Evolutionary conservation across 2,797 vertebrate genomes (phyloP).

Genomic region (Rousettus madagascariensis): DNA sequence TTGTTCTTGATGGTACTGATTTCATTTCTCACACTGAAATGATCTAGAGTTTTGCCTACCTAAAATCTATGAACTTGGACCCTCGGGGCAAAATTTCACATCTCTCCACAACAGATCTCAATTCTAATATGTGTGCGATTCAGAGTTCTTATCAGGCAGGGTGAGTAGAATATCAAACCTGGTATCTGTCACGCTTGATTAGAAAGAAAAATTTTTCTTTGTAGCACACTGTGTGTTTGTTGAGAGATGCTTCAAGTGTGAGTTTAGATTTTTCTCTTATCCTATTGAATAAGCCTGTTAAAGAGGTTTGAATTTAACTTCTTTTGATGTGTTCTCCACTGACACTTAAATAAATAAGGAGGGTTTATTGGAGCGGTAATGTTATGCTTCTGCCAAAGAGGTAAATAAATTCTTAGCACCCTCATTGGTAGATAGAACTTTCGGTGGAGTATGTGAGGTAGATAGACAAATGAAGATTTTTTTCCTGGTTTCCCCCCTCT

Average conservation of each 20-base stretch:
- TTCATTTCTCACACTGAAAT: constrained; percentile 36
- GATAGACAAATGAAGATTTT: not conserved
- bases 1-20: constrained; percentile 4
- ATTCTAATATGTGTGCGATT: constrained; percentile 23
- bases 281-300: constrained; percentile 67
- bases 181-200: constrained; percentile 70
- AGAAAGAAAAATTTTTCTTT: constrained; percentile 73
- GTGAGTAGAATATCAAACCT: constrained; percentile 65
- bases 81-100: constrained; percentile 49
- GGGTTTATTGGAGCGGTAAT: constrained; percentile 51
- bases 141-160: constrained; percentile 58
- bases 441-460: not conserved
- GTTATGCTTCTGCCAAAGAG: constrained; percentile 31
- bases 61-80: constrained; percentile 40
- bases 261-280: constrained; percentile 63
- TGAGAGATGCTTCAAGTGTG: constrained; percentile 70
- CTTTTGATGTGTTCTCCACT: constrained; percentile 72
- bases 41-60: constrained; percentile 28
- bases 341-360: constrained; percentile 62
- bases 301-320: constrained; percentile 72
- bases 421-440: constrained; percentile 29
- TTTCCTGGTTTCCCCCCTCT: not conserved
- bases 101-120: constrained; percentile 20
- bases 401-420: constrained; percentile 55
- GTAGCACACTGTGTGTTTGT: constrained; percentile 65